A percentile compares a stretch with the other conserved stretches of the same genome.
phyloP scores from a whole-genome alignment of 2,797 vertebrate genomes.

The Mormyrops boulengeri region DNA sequence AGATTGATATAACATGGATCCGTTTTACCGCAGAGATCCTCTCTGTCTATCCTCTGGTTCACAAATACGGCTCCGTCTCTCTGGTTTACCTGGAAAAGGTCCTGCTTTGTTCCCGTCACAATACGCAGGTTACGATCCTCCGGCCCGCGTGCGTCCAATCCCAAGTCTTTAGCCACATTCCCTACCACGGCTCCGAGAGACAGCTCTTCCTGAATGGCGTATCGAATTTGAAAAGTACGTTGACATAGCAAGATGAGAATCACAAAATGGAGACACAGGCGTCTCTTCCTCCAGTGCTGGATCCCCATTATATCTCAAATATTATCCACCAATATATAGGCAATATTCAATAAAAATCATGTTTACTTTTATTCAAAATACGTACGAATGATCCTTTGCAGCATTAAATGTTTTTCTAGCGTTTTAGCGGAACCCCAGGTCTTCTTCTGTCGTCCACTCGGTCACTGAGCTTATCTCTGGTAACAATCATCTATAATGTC shows the following conservation, averaged over 20 bases:
- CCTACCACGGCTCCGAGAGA: slow-evolving; percentile 55
- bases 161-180: slow-evolving; percentile 68
- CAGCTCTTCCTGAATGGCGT: slow-evolving; percentile 64
- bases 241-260: slow-evolving; percentile 40
- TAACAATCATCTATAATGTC: not conserved
- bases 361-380: not conserved
- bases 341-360: not conserved
- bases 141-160: slow-evolving; percentile 49
- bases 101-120: slow-evolving; percentile 64
- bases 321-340: not conserved
- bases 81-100: slow-evolving; percentile 61
- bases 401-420: not conserved
- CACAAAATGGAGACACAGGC: slow-evolving; percentile 22
- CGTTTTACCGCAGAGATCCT: slow-evolving; percentile 60
- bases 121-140: slow-evolving; percentile 55
- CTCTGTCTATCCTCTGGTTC: slow-evolving; percentile 63
- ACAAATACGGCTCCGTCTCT: slow-evolving; percentile 58
- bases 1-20: slow-evolving; percentile 55
- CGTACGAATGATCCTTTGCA: not conserved
- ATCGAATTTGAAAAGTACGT: slow-evolving; percentile 51
- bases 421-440: not conserved
- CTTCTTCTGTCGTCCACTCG: not conserved
- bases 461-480: not conserved
- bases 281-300: not conserved
- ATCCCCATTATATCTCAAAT: not conserved